phyloP scores from a whole-genome alignment of 2,888 invertebrate genomes.

The Rhogogaster chlorosoma region DNA sequence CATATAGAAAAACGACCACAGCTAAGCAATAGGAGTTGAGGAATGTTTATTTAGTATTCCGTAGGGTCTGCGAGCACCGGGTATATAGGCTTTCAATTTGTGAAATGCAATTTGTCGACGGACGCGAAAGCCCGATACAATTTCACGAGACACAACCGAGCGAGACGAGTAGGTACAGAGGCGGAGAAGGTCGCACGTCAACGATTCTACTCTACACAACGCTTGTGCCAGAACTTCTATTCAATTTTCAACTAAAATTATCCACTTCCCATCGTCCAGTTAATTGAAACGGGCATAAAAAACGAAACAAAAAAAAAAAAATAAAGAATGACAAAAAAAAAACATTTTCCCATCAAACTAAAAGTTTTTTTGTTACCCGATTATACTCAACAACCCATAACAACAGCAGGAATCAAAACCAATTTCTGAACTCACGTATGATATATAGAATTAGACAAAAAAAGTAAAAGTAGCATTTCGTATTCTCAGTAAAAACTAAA shows the following conservation, averaged over 20 bases:
- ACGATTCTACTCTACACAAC: not conserved
- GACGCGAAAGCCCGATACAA: conserved; percentile 54
- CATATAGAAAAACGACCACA: not conserved
- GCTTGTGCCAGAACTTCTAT: not conserved
- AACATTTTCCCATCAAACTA: not conserved
- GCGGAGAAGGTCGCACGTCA: not conserved
- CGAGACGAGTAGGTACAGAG: not conserved
- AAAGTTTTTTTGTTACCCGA: not conserved
- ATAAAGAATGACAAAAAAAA: not conserved
- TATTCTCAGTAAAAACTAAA: not conserved
- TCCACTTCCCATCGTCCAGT: not conserved
- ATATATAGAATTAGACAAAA: not conserved
- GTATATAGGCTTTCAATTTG: conserved; percentile 71
- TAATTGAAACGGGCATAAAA: not conserved
- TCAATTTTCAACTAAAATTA: not conserved
- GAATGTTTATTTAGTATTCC: conserved; percentile 44
- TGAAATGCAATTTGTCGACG: conserved; percentile 70
- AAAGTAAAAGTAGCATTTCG: not conserved
- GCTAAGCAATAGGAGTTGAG: not conserved
- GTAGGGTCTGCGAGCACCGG: conserved; percentile 26
- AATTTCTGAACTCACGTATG: not conserved
- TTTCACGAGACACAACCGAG: conserved; percentile 53
- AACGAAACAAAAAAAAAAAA: not conserved
- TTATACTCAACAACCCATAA: not conserved
- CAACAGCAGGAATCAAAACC: not conserved